Conservation (phyloP, 2,888 invertebrate species). For the Nephrocerus scutellatus region DNA sequence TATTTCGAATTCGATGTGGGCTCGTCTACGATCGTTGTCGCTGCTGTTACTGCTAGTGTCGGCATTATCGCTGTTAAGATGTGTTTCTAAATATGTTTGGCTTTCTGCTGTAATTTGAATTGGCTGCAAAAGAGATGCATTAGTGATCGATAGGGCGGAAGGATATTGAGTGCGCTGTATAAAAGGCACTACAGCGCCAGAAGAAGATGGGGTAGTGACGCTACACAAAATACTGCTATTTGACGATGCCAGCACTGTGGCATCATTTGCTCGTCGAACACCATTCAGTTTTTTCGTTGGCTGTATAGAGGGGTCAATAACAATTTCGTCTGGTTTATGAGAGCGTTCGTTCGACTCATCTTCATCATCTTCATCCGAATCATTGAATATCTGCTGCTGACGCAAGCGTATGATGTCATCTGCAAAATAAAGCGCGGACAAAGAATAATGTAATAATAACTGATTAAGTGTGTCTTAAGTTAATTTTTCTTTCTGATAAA, state of each 20-base stretch:
- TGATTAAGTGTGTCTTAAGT: too few species aligned
- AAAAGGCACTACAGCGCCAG: not conserved
- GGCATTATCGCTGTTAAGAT: too few species aligned
- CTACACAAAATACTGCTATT: slow-evolving; percentile 14
- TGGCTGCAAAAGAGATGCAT: too few species aligned
- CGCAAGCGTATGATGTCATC: slow-evolving; percentile 49
- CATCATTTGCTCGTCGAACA: slow-evolving; percentile 17
- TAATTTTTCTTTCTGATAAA: too few species aligned
- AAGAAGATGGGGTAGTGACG: slow-evolving; percentile 10
- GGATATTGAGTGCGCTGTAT: not conserved
- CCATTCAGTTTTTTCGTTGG: slow-evolving; percentile 21
- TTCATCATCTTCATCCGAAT: slow-evolving; percentile 57
- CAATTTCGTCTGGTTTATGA: not conserved
- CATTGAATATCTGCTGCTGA: slow-evolving; percentile 48
- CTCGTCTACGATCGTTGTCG: too few species aligned
- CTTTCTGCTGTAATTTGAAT: too few species aligned
- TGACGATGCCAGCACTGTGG: slow-evolving; percentile 12
- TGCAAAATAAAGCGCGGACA: too few species aligned
- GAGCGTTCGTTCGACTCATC: slow-evolving; percentile 13
- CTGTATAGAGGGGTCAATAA: slow-evolving; percentile 15
- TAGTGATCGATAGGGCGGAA: too few species aligned
- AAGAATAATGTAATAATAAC: too few species aligned
- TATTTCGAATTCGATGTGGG: too few species aligned
- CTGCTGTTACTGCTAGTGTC: too few species aligned
- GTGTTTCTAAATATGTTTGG: too few species aligned